These are phyloP conservation scores for Pangasius mekongensis DNA, from an alignment of 2,797 vertebrate genomes.

Conservation along the genomic window DNA sequence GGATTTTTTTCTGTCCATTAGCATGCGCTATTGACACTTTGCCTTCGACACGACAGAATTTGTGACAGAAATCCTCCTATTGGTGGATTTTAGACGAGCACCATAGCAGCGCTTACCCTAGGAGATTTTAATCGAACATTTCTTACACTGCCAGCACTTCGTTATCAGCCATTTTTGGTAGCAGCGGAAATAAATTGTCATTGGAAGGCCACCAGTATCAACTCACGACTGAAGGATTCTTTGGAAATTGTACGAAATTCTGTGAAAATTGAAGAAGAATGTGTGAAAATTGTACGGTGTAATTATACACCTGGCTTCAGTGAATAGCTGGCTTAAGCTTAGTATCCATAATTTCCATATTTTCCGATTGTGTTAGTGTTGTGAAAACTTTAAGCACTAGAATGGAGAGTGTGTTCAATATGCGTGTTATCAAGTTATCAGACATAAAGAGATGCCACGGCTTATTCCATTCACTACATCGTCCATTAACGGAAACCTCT, in stretches of 20 bases:
- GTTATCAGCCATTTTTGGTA: not conserved
- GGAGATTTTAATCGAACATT: not conserved
- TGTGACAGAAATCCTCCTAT: too few relatives aligned
- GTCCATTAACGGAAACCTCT: not conserved
- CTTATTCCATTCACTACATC: not conserved
- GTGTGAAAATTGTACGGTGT: not conserved
- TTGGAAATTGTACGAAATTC: too few relatives aligned
- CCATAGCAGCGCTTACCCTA: not conserved
- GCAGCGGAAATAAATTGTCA: not conserved
- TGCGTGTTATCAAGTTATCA: not conserved
- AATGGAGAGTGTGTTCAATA: not conserved
- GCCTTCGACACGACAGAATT: too few relatives aligned
- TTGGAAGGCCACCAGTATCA: not conserved
- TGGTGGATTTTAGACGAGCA: not conserved
- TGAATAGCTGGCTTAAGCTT: not conserved
- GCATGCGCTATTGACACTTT: not conserved
- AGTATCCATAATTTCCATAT: not conserved
- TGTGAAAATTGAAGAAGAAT: too few relatives aligned
- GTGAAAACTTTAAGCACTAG: not conserved
- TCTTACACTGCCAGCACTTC: not conserved
- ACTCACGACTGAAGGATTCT: not conserved
- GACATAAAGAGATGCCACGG: not conserved
- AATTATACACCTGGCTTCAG: not conserved
- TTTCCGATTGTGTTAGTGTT: not conserved
- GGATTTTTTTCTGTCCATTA: not conserved